These are phyloP conservation scores for Ptilodon capucinus DNA, from an alignment of 2,888 invertebrate species.

Conservation along the genomic window DNA sequence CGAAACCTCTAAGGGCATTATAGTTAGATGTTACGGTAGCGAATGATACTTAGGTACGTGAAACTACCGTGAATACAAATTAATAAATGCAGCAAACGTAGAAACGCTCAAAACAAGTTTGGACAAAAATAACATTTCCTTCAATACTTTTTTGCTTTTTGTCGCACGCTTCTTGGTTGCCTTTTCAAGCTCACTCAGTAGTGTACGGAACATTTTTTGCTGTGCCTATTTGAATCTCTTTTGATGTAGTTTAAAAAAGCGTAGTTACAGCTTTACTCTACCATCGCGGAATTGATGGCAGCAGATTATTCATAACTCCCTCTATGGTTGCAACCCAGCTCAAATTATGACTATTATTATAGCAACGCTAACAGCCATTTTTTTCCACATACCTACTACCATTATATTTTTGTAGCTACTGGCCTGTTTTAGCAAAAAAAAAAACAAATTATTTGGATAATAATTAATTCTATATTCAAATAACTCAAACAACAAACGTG, in stretches of 20 bases:
- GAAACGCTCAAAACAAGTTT: not conserved
- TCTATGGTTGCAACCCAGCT: too few relatives aligned
- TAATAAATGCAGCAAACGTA: not conserved
- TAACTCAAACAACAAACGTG: slow-evolving; percentile 22
- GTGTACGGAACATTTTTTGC: not conserved
- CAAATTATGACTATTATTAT: too few relatives aligned
- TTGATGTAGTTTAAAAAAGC: too few relatives aligned
- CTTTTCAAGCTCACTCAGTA: not conserved
- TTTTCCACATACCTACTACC: not conserved
- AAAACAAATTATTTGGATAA: slow-evolving; percentile 11
- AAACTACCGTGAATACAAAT: not conserved
- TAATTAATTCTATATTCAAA: slow-evolving; percentile 19
- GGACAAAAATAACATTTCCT: not conserved
- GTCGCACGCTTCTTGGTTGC: not conserved
- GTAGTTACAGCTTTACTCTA: too few relatives aligned
- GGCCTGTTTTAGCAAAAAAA: not conserved
- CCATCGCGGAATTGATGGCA: too few relatives aligned
- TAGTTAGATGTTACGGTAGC: slow-evolving; percentile 35
- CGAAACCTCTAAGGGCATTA: slow-evolving; percentile 51
- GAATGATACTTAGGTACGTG: not conserved
- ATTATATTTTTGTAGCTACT: not conserved
- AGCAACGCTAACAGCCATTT: not conserved
- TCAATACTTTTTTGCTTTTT: not conserved
- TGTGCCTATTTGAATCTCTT: not conserved
- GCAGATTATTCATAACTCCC: too few relatives aligned